These are phyloP conservation scores for Eupleurogrammus muticus DNA, from an alignment of 2,797 vertebrate genomes.

Conservation along the genomic window DNA sequence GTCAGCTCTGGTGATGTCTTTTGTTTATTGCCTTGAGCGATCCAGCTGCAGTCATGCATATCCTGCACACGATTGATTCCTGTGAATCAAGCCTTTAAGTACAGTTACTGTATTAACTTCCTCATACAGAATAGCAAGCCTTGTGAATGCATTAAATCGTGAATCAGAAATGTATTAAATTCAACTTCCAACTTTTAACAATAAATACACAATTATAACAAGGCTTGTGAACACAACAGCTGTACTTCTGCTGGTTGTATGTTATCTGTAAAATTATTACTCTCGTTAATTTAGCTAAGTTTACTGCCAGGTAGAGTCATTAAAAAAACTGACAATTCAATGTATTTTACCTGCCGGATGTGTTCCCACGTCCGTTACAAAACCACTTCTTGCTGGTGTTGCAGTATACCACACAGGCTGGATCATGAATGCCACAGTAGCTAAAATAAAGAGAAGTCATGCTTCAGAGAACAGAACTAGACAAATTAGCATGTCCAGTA, in stretches of 20 bases:
- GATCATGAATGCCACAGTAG: conserved; percentile 97
- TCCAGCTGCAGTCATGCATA: not conserved
- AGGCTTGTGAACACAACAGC: conserved; percentile 5
- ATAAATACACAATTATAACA: not conserved
- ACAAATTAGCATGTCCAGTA: not conserved
- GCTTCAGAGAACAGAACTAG: not conserved
- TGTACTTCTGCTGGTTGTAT: not conserved
- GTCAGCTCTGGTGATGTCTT: not conserved
- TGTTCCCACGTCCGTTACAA: conserved; percentile 96
- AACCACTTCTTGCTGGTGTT: conserved; percentile 99
- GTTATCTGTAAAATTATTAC: conserved; percentile 15
- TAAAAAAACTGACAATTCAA: not conserved
- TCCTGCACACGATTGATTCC: not conserved
- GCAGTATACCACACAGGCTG: conserved; percentile 97
- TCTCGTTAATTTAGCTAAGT: conserved; percentile 22
- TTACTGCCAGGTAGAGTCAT: not conserved
- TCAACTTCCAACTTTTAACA: not conserved
- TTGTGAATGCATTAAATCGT: not conserved
- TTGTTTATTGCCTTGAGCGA: not conserved
- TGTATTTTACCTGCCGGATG: conserved; percentile 91
- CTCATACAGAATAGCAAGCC: not conserved
- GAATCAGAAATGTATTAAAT: not conserved
- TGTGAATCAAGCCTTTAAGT: not conserved
- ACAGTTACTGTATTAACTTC: not conserved
- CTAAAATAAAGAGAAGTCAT: conserved; percentile 68